Evolutionary conservation across 2,113 vertebrate genomes (phyloP), one percentile per base, ranked within the genome.

Genomic region (Apaloderma vittatum): DNA sequence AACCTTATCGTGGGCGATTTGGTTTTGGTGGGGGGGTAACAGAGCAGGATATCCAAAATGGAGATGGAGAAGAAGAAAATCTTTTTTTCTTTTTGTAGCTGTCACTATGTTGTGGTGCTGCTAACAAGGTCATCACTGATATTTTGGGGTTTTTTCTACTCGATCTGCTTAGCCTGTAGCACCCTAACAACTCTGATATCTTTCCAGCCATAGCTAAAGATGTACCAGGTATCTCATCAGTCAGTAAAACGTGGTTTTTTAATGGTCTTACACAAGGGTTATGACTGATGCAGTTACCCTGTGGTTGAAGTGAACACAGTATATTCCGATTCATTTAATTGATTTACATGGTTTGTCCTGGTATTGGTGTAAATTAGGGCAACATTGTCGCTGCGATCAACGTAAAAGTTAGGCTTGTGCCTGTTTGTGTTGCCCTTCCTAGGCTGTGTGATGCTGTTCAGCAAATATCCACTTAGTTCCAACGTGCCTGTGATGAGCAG

Each of bases 331-430:
- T 36, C 8, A 21, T 10, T 78, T 27, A 11, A 37, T n/a, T 52
- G 45, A 45, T 75, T 70, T 22, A 40, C 45, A 0, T 9, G 16
- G 46, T 1, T 80, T 37, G 19, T n/a, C 46, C 68, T 21, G 65
- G 5, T 52, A 3, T 8, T 2, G 4, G 6, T 63, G 43, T 59
- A 36, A 34, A 30, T 6, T 27, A 65, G 66, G 30, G 51, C 20
- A 17, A 18, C 3, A 6, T 21, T 32, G 32, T 51, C 49, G 2
- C 48, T 62, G 48, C 3, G 3, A 30, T 43, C 3, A 7, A 0
- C 14, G 2, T 12, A 30, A 8, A 54, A 59, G 36, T 34, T 63
- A 43, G 70, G 21, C 75, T 72, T 6, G 0, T 23, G 13, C 6
- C 1, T 30, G 59, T 62, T 66, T 4, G 1, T 37, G 22, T n/a